Conservation (phyloP, 2,113 vertebrate species). For the Fregata magnificens region DNA sequence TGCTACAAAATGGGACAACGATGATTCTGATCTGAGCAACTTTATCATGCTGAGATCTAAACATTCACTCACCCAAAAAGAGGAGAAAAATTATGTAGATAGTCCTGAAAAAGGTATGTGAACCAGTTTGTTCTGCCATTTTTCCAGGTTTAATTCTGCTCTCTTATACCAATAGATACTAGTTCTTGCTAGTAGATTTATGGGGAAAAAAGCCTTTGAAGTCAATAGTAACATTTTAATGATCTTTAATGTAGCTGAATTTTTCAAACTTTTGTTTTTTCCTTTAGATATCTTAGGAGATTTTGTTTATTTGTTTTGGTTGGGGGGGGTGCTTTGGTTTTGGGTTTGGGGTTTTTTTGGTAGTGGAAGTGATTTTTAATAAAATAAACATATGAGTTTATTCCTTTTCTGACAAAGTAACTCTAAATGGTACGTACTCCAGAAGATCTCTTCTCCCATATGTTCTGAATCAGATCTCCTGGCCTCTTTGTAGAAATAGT, state of each 20-base stretch:
- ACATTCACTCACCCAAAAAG: background rate
- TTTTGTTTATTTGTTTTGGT: background rate
- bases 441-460: background rate
- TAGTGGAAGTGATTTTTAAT: background rate
- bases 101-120: slow-evolving; percentile 60
- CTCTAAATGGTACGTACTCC: background rate
- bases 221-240: background rate
- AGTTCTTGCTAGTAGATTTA: background rate
- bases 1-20: background rate
- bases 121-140: background rate
- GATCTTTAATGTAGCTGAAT: background rate
- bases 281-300: background rate
- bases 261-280: background rate
- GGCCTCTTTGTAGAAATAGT: background rate
- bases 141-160: background rate
- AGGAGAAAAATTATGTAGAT: background rate
- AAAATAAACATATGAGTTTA: background rate
- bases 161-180: background rate
- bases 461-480: background rate
- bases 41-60: slow-evolving; percentile 78
- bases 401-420: background rate
- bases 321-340: background rate
- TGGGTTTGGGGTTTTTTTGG: accelerated
- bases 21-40: slow-evolving; percentile 70
- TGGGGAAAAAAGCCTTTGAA: background rate